A percentile compares a stretch with the other conserved stretches of the same genome.
phyloP scores from a whole-genome alignment of 2,797 vertebrate genomes.

The Esox masquinongy region DNA sequence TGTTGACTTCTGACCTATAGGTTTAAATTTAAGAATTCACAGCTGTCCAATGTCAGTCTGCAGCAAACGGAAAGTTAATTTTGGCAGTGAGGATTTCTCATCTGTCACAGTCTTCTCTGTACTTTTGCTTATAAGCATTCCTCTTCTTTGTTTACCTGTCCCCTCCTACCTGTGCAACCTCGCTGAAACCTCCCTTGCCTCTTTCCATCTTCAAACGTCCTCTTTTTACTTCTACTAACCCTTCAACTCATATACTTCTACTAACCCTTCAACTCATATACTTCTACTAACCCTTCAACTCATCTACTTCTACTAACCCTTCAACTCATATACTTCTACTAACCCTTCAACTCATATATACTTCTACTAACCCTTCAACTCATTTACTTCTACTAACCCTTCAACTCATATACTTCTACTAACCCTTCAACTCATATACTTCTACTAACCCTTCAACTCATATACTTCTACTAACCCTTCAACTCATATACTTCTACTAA shows the following conservation, averaged over 20 bases:
- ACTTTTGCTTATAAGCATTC: slow-evolving; percentile 6
- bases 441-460: no score
- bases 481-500: no score
- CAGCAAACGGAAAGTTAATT: slow-evolving; percentile 46
- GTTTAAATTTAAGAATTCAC: slow-evolving; percentile 49
- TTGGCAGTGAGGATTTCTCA: slow-evolving; percentile 42
- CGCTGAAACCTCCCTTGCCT: slow-evolving; percentile 1
- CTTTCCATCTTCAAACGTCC: neutral
- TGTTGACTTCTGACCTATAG: slow-evolving; percentile 64
- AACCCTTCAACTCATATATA: no score
- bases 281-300: slow-evolving; percentile 1
- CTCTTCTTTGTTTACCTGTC: slow-evolving; percentile 3
- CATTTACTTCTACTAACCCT: no score
- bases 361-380: no score
- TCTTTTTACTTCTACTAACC: neutral
- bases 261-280: no score
- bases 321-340: no score
- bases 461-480: no score
- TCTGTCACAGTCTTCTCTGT: neutral
- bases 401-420: no score
- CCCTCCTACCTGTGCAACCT: neutral
- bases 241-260: no score
- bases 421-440: no score
- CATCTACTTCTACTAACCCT: neutral
- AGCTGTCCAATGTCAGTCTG: slow-evolving; percentile 36